Evolutionary conservation across 2,113 vertebrate species (phyloP), one percentile per base, ranked within the genome.

Genomic region (Tenrec ecaudatus): DNA sequence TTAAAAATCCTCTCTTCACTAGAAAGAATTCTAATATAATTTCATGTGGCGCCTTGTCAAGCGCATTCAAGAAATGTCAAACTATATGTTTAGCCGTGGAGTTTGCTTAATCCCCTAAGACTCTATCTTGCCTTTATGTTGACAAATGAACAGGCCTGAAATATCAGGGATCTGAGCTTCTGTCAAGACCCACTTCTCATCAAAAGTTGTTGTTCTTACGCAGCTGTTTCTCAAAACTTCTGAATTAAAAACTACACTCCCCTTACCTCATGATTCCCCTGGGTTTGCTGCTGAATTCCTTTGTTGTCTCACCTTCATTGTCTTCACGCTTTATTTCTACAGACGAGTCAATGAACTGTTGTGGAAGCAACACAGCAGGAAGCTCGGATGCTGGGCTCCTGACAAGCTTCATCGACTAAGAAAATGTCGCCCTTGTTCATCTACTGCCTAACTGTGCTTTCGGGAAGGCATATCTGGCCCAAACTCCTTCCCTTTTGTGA

Each of bases 121-220:
- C 91, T 96, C 96, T 96, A 94, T 96, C 96, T 97, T 73, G 94
- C 95, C 94, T 98, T 98, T 97, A 97, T 97, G 98, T 97, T 99
- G 98, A 98, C 98, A 99, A 99, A 99, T 98, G 98, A 98, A 98
- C 97, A 97, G 97, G 89, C 82, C 82, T 96, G 93, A 97, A 97
- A 96, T 97, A 97, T 79, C 97, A 0, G 3, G 86, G 89, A 97
- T 97, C 87, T 94, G 95, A 97, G 97, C 84, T 93, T 96, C 96
- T 98, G 96, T 97, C 97, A 98, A 96, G 95, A 96, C 91, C 82
- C 25, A 96, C 93, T 81, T 84, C n/a, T 0, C 95, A 95, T 98
- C 96, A 95, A 91, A 97, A 98, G 88, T 77, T 91, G 93, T 78
- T 95, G 89, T 75, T 97, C 96, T 89, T 89, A n/a, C 0, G 82